A percentile compares a stretch with the other conserved stretches of the same genome.
These are phyloP conservation scores for Syrrhaptes paradoxus DNA, from an alignment of 2,113 vertebrate species.

Conservation along the genomic window DNA sequence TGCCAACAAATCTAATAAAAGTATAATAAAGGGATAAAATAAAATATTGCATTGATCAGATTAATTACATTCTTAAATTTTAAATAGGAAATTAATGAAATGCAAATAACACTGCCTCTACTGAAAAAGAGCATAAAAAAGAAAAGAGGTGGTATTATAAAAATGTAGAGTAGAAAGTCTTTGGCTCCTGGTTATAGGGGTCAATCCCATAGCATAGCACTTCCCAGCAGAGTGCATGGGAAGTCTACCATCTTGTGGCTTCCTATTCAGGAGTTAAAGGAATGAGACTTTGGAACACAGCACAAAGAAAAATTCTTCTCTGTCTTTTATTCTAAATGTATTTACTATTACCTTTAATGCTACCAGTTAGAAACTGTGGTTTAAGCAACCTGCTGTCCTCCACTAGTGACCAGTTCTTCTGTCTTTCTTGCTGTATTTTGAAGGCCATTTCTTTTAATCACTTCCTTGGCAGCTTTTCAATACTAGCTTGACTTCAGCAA, in stretches of 20 bases:
- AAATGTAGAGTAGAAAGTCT: neutral
- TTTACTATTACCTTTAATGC: neutral
- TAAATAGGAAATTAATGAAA: neutral
- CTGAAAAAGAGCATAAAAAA: neutral
- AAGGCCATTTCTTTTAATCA: neutral
- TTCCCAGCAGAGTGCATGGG: neutral
- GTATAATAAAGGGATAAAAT: neutral
- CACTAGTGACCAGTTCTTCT: neutral
- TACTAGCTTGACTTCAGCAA: neutral
- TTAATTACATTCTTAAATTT: slow-evolving; percentile 18
- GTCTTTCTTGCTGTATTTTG: neutral
- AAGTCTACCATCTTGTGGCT: neutral
- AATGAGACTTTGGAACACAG: neutral
- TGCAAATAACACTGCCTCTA: neutral
- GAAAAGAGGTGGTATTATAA: neutral
- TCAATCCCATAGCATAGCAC: too few relatives aligned
- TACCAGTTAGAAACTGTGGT: neutral
- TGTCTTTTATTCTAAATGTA: neutral
- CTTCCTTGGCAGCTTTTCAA: neutral
- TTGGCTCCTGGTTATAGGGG: neutral
- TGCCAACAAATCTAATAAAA: neutral
- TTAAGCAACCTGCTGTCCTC: neutral
- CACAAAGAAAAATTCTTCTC: neutral
- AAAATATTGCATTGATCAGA: neutral
- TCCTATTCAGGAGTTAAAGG: neutral